phyloP scores from a whole-genome alignment of 2,888 invertebrate species.

The Dusona sp. region DNA sequence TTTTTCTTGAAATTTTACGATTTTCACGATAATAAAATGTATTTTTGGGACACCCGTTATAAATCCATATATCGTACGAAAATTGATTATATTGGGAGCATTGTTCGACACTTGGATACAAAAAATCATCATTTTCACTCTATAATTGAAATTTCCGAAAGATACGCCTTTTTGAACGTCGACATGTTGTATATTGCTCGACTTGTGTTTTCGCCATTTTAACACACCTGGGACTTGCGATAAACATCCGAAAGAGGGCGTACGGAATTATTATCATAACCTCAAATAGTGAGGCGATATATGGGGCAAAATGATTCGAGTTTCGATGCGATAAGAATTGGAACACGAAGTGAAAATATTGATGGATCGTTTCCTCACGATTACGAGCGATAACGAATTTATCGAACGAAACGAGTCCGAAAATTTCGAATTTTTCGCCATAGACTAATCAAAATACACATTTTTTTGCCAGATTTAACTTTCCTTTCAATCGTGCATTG shows the following conservation, averaged over 20 bases:
- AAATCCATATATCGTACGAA: not conserved
- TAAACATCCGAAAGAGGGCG: not conserved
- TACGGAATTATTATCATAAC: slow-evolving; percentile 17
- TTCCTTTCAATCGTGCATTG: not conserved
- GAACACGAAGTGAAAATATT: slow-evolving; percentile 6
- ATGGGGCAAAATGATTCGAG: slow-evolving; percentile 20
- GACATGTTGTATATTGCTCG: not conserved
- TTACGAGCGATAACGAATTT: slow-evolving; percentile 7
- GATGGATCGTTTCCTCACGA: slow-evolving; percentile 4
- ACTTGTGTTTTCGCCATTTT: not conserved
- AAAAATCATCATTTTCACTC: slow-evolving; percentile 7
- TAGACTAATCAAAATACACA: not conserved
- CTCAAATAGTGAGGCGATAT: slow-evolving; percentile 25
- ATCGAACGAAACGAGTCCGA: not conserved
- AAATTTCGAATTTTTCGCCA: not conserved
- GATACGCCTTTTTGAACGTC: not conserved
- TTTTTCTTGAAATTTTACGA: not conserved
- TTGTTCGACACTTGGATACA: not conserved
- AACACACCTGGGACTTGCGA: slow-evolving; percentile 27
- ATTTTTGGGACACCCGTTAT: not conserved
- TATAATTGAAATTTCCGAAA: not conserved
- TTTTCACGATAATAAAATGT: not conserved
- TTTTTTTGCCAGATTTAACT: not conserved
- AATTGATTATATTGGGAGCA: not conserved
- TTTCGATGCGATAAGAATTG: slow-evolving; percentile 17